phyloP scores from a whole-genome alignment of 2,113 vertebrate genomes.

The Ciconia boyciana region DNA sequence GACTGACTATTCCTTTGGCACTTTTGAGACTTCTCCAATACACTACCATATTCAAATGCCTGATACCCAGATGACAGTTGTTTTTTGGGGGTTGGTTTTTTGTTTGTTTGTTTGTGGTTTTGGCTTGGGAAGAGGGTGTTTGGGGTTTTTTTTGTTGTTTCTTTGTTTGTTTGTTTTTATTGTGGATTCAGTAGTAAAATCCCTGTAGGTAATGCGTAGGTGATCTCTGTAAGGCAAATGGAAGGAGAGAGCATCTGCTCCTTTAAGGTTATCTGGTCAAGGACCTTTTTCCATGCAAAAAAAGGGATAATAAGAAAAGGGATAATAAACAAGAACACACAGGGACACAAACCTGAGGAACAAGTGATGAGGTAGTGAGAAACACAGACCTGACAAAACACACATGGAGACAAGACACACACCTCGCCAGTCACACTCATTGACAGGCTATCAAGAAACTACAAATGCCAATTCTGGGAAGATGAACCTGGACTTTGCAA shows the following conservation, averaged over 20 bases:
- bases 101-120: background rate
- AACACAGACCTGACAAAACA: background rate
- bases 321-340: background rate
- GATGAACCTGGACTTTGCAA: background rate
- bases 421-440: background rate
- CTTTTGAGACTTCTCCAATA: background rate
- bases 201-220: background rate
- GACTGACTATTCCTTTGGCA: background rate
- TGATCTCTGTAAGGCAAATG: background rate
- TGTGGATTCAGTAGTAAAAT: background rate
- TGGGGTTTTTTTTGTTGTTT: background rate
- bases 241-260: background rate
- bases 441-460: background rate
- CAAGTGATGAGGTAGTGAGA: background rate
- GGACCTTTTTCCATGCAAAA: background rate
- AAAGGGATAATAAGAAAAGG: background rate
- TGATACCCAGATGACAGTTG: background rate
- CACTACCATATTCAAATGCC: background rate
- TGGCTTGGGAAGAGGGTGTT: background rate
- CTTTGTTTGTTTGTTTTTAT: background rate
- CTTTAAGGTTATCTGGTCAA: background rate
- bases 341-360: background rate
- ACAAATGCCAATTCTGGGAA: background rate
- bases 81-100: accelerated
- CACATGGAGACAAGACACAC: background rate